Conservation (phyloP, 1,140 invertebrate species). For the Drosophila oshimai region DNA sequence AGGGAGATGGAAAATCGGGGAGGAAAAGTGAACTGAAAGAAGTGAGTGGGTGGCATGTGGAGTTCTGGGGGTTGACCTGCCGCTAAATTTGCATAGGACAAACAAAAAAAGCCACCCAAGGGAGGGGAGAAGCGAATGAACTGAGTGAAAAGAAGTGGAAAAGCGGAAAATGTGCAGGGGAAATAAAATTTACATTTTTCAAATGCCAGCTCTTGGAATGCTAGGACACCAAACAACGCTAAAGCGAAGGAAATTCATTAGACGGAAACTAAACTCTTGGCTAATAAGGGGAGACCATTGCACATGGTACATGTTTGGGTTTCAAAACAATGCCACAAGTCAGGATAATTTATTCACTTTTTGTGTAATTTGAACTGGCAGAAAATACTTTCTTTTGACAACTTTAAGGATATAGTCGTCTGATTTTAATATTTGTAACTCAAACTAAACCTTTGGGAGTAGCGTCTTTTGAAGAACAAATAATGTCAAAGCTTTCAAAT, state of each 20-base stretch:
- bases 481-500: no score
- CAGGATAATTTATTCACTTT: not conserved
- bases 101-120: constrained; percentile 24
- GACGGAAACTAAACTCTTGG: not conserved
- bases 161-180: constrained; percentile 1
- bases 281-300: not conserved
- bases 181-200: constrained; percentile 15
- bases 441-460: no score
- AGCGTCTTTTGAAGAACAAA: no score
- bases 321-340: not conserved
- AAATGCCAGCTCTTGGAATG: constrained; percentile 2
- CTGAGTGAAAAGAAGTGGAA: not conserved
- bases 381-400: no score
- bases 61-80: not conserved
- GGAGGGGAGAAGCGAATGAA: constrained; percentile 47
- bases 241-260: not conserved
- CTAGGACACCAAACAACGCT: not conserved
- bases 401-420: no score
- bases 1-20: not conserved
- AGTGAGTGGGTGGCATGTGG: not conserved
- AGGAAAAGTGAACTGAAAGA: not conserved
- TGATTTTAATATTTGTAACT: no score
- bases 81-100: constrained; percentile 64
- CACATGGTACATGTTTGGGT: not conserved
- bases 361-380: not conserved